Base-by-base conservation (phyloP, 2,888 invertebrate genomes). In the Spodoptera exigua region DNA sequence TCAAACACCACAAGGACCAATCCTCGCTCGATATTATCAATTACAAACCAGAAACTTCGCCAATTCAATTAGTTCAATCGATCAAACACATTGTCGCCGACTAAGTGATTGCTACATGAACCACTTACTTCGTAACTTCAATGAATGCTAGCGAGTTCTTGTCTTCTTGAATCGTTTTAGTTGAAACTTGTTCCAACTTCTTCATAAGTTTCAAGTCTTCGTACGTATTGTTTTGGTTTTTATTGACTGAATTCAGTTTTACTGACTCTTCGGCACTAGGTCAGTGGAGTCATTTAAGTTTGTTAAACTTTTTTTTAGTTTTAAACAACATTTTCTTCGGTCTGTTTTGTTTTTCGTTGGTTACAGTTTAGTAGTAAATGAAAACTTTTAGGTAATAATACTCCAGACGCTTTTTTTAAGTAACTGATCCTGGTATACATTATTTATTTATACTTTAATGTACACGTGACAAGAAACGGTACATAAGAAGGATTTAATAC, bases 61-160 rank as follows among this genome's bases (percentile, higher is more conserved):
- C 40, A 37, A 53, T 69, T 37, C 45, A 75, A 75, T 74, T 75
- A 74, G 57, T 65, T 40, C 45, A 57, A 69, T 74, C 66, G 58
- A 75, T 74, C 75, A 72, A 69, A 74, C 61, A 74, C 58, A 65
- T 51, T 70, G 73, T 70, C 70, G 44, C 44, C n/a, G 17, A 66
- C 45, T 59, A 62, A 72, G 69, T 69, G 59, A 74, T 74, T 58
- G 61, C 51, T 56, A 61, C 60, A 54, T 43, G 60, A 56, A 57
- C 46, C 34, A 57, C 18, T 59, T 53, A 35, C 48, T 52, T 59
- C 60, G 18, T 44, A 70, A 49, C 63, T 65, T 61, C 56, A 61
- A 57, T 61, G 46, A 61, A 48, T 46, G 48, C 35, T 43, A 65
- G 60, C 7, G 7, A 65, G 60, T 72, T 63, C 17, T 13, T 61